Base-by-base conservation (phyloP, 2,888 invertebrate species). In the Chymomyza fuscimana region DNA sequence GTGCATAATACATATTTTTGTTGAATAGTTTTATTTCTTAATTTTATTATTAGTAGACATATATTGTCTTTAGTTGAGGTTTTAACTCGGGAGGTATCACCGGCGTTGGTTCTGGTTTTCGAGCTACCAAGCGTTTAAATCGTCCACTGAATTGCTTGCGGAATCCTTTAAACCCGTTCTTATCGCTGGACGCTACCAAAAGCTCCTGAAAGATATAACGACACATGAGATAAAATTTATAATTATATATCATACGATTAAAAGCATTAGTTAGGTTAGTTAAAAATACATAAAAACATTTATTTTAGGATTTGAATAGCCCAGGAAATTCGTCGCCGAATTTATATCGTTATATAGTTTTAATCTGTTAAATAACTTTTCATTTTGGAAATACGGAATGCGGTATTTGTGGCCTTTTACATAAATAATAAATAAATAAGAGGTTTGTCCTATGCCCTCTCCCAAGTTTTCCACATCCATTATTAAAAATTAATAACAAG, bases 61-160 rank as follows among this genome's bases (percentile, higher is more conserved):
- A 97, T 90, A 97, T 97, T 91, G 96, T 95, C 93, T 96, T 96
- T 85, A 97, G 94, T 93, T 97, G 96, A 85, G 96, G 96, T 92
- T 96, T 96, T 89, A 96, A 93, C 93, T 96, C 96, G 71, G 96
- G 96, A 86, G 96, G 96, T 93, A 97, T 96, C 92, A 95, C 95
- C 93, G 96, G 96, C 80, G 95, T 94, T 91, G 96, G 95, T 92
- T 95, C 95, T 79, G 96, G 95, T 93, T 96, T 96, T 94, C 95
- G 95, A 92, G 96, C 96, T 82, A 96, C 96, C 87, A 96, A 93
- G 90, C 96, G 95, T 92, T 96, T 95, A 95, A 96, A 96, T 90
- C 95, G 95, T 89, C 96, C 96, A 89, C 96, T 96, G 88, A 96
- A 94, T 92, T 96, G 96, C 92, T 96, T 96, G 86, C 96, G 95